phyloP scores from a whole-genome alignment of 2,797 vertebrate species.

The Macropus fuliginosus region DNA sequence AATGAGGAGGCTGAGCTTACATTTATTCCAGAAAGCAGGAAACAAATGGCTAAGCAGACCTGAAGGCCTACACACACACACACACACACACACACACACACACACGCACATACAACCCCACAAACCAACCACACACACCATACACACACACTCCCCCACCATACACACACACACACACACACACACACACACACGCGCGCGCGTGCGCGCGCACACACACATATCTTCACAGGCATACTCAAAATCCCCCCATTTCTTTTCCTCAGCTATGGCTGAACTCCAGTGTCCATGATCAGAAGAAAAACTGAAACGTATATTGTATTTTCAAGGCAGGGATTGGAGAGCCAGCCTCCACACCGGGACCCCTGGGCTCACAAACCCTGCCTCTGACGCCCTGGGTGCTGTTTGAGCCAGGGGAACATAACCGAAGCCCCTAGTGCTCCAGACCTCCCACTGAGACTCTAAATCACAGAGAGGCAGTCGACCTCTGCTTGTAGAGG shows the following conservation, averaged over 20 bases:
- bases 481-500: not conserved
- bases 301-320: not conserved
- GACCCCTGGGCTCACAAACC: not conserved
- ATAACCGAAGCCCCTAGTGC: not conserved
- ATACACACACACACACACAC: not conserved
- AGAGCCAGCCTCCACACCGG: not conserved
- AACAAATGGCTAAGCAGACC: constrained; percentile 32
- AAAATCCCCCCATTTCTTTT: not conserved
- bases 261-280: not conserved
- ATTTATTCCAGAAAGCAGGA: constrained; percentile 51
- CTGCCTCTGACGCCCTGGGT: not conserved
- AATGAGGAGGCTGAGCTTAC: constrained; percentile 39
- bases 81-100: not conserved
- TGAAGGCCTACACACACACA: not conserved
- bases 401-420: too few species aligned
- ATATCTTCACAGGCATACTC: not conserved
- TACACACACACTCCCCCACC: too few species aligned
- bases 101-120: too few species aligned
- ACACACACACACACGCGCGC: too few species aligned
- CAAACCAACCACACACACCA: too few species aligned
- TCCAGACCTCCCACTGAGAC: not conserved
- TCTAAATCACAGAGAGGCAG: not conserved
- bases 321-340: not conserved
- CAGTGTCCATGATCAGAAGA: not conserved
- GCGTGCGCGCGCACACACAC: not conserved